Base-by-base conservation (phyloP, 1,140 invertebrate genomes). In the Drosophila novamexicana region DNA sequence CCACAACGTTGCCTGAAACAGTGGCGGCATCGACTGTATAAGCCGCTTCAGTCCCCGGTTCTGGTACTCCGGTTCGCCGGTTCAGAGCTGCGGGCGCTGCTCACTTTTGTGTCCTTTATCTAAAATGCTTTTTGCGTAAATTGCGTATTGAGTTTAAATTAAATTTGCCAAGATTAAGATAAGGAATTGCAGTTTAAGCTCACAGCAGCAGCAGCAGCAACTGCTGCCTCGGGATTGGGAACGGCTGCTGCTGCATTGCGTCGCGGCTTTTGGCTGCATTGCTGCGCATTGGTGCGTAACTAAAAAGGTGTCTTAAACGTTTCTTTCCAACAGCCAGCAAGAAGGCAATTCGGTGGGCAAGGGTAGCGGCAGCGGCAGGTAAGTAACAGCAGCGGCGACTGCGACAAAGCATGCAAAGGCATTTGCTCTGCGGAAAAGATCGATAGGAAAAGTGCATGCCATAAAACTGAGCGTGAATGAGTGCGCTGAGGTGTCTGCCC, bases 111-210 rank as follows among this genome's bases (percentile, higher is more conserved):
- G 77, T 77, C 77, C 65, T 84, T 89, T 89, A 89, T 89, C 84
- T 89, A 89, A 89, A 89, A 89, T 90, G 84, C 84, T 89, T 89
- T 85, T 89, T 89, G 85, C 85, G 80, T 89, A 89, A 89, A 89
- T 89, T 89, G 84, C 81, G 84, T 89, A 89, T 89, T 89, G 84
- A 89, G 84, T 89, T 89, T 89, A 89, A 89, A 89, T 89, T 89
- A 81, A 89, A 89, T 90, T 89, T 89, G 80, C 84, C 77, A 64
- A 81, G 84, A 89, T 89, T 89, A 89, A 89, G 84, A 89, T 89
- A 89, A 89, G 74, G 59, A 84, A 89, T 70, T 81, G 77, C 83
- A 82, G 75, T 67, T 72, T 68, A 12, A 42, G 14, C 59, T 45
- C 56, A 36, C 22, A 44, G 39, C 42, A 45, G 40, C 45, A 16